These are phyloP conservation scores for Parochlus steinenii DNA, from an alignment of 2,888 invertebrate genomes.

Conservation along the genomic window DNA sequence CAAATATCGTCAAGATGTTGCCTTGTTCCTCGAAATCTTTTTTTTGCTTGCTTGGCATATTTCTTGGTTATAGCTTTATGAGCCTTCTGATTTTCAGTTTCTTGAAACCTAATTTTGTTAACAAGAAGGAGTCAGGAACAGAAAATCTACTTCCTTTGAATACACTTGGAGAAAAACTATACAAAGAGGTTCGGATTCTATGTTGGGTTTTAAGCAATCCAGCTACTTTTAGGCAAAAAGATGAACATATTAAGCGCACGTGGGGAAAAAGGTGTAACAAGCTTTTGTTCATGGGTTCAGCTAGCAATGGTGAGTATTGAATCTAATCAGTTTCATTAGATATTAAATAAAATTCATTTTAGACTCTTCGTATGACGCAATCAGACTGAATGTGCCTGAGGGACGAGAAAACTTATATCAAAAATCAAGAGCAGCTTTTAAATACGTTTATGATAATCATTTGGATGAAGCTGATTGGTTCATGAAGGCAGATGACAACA, in stretches of 20 bases:
- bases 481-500: conserved; percentile 95
- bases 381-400: conserved; percentile 66
- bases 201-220: conserved; percentile 92
- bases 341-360: too few relatives aligned
- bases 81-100: too few relatives aligned
- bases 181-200: conserved; percentile 56
- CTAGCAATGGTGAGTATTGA: too few relatives aligned
- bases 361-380: conserved; percentile 61
- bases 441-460: conserved; percentile 72
- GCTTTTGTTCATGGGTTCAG: conserved; percentile 66
- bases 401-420: conserved; percentile 94
- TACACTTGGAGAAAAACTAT: conserved; percentile 45
- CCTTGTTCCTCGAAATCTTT: too few relatives aligned
- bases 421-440: conserved; percentile 89
- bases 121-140: too few relatives aligned
- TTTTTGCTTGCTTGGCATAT: too few relatives aligned
- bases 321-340: too few relatives aligned
- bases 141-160: too few relatives aligned
- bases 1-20: too few relatives aligned
- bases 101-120: too few relatives aligned
- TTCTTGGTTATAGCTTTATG: too few relatives aligned
- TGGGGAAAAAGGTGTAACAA: conserved; percentile 79
- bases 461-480: conserved; percentile 88
- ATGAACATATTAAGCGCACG: conserved; percentile 72
- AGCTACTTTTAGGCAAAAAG: conserved; percentile 63